phyloP scores from a whole-genome alignment of 1,140 invertebrate species.

The Brachionus angularis region DNA sequence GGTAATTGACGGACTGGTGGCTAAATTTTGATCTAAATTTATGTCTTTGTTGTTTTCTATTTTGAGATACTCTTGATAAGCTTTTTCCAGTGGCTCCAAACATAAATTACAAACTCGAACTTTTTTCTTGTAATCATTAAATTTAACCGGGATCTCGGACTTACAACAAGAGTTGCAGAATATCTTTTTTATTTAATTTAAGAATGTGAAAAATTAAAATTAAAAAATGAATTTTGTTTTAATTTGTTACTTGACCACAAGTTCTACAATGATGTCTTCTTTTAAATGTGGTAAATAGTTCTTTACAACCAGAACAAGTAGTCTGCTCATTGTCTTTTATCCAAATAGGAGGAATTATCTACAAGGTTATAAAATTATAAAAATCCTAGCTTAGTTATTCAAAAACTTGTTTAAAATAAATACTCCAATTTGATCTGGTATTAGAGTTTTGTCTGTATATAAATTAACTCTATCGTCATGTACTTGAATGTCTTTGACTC shows the following conservation, averaged over 20 bases:
- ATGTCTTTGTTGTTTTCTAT: neutral
- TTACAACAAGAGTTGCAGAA: constrained; percentile 20
- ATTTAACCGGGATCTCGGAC: neutral
- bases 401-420: neutral
- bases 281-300: constrained; percentile 19
- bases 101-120: constrained; percentile 22
- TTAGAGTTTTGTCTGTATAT: too few relatives aligned
- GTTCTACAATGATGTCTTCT: constrained; percentile 37
- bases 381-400: neutral
- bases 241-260: constrained; percentile 24
- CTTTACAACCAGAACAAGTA: constrained; percentile 13
- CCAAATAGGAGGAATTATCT: constrained; percentile 28
- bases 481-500: constrained; percentile 41
- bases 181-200: neutral
- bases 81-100: neutral
- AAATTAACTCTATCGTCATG: too few relatives aligned
- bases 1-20: neutral
- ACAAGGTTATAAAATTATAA: too few relatives aligned
- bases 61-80: neutral
- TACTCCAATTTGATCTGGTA: constrained; percentile 22
- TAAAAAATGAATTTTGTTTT: neutral
- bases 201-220: neutral
- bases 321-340: constrained; percentile 36
- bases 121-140: neutral
- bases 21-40: neutral